Base-by-base conservation (phyloP, 2,113 vertebrate species). In the Bombycilla garrulus region DNA sequence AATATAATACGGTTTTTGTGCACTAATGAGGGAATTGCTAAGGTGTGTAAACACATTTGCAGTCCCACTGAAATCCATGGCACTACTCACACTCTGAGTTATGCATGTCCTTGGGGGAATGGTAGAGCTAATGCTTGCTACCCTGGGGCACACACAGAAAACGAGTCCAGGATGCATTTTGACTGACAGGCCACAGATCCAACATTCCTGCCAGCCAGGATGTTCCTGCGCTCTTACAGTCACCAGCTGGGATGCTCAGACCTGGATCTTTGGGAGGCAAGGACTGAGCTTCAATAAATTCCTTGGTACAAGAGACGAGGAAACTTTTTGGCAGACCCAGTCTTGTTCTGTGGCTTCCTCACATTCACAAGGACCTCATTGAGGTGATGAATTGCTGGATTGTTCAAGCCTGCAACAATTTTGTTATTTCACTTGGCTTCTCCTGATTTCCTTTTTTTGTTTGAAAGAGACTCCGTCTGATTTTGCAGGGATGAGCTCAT, bases 401-500 rank as follows among this genome's bases (percentile, higher is more conserved):
- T 66, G 54, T 88, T 92, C 35, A 65, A 69, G 45, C 44, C 0
- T 0, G 40, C 29, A 51, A 38, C 47, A 62, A 29, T 64, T 93
- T 90, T 86, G 47, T 36, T 71, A 36, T 86, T 95, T 96, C 62
- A 60, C 47, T 86, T 80, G 74, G 40, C 44, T 78, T 58, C 67
- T 86, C 81, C n/a, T 48, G 64, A 64, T 95, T 95, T 90, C 56
- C 54, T 17, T 76, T 92, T 82, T 51, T 70, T 57, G 18, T 88
- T 81, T 66, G 71, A 83, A 94, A 83, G 16, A 33, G 42, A 36
- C 44, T 83, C 50, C 45, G 20, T 76, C 54, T 74, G 85, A 96
- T 93, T 92, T 71, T 74, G 47, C 64, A 78, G 28, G 23, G 71
- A 81, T 93, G 87, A 93, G 70, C 87, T 95, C 85, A 90, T 44